Evolutionary conservation across 2,113 vertebrate species (phyloP).

Genomic region (Ciconia stormi): DNA sequence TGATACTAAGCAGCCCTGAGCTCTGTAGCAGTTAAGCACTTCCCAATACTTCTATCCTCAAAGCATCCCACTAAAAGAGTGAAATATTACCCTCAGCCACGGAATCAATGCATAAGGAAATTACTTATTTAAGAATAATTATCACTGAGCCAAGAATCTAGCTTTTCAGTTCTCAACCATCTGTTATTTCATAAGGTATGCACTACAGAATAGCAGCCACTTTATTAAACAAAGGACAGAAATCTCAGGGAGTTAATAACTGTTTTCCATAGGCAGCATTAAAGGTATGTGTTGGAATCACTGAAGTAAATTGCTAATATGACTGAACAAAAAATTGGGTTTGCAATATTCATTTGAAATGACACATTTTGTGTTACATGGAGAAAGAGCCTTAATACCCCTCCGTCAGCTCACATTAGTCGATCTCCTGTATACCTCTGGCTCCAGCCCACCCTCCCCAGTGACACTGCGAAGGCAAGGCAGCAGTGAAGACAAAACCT

Average conservation of each 20-base stretch:
- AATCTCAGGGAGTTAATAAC: not conserved
- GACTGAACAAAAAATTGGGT: not conserved
- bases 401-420: not conserved
- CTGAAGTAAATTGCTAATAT: not conserved
- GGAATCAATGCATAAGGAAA: not conserved
- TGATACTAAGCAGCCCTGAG: not conserved
- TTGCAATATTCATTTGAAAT: not conserved
- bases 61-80: not conserved
- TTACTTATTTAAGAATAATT: constrained; percentile 9
- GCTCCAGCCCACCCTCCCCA: not conserved
- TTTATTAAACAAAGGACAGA: not conserved
- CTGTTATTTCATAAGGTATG: not conserved
- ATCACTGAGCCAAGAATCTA: not conserved
- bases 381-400: not conserved
- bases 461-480: not conserved
- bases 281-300: not conserved
- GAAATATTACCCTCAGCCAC: not conserved
- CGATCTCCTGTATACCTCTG: not conserved
- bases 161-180: not conserved
- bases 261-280: not conserved
- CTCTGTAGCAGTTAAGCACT: not conserved
- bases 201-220: not conserved
- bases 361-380: not conserved
- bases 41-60: not conserved
- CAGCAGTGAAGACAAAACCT: not conserved